Percentiles rank a stretch among this genome's conserved stretches.
These are phyloP conservation scores for Polypterus senegalus DNA, from an alignment of 2,113 vertebrate species.

Conservation along the genomic window DNA sequence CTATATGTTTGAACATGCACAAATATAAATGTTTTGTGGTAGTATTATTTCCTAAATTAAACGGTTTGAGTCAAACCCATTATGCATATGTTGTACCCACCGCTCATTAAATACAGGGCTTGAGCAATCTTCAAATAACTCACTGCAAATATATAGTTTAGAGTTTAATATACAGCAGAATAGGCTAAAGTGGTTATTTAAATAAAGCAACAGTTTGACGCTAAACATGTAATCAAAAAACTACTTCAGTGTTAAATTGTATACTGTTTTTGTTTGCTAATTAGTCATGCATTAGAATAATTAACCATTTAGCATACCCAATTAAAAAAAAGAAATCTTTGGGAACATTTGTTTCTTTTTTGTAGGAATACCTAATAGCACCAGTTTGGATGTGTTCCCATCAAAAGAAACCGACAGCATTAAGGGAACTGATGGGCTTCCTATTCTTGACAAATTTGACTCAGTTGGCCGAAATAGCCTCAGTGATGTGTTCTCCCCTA, in stretches of 20 bases:
- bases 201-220: neutral
- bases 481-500: conserved; percentile 79
- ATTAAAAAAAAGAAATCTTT: conserved; percentile 2
- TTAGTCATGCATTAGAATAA: neutral
- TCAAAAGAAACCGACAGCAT: conserved; percentile 63
- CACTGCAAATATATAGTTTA: too few species aligned
- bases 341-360: conserved; percentile 9
- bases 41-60: too few species aligned
- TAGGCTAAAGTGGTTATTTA: conserved; percentile 1
- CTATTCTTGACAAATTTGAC: conserved; percentile 41
- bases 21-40: too few species aligned
- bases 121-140: too few species aligned
- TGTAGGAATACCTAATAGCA: conserved; percentile 48
- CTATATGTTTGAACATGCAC: too few species aligned
- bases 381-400: conserved; percentile 47
- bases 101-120: too few species aligned
- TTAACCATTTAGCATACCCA: neutral
- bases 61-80: too few species aligned
- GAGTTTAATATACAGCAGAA: neutral
- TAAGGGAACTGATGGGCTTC: conserved; percentile 34
- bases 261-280: neutral
- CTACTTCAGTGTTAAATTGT: too few species aligned
- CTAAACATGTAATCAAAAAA: neutral
- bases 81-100: too few species aligned
- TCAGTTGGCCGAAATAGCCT: conserved; percentile 64